Evolutionary conservation across 2,888 invertebrate species (phyloP).

Genomic region (Limnephilus rhombicus): DNA sequence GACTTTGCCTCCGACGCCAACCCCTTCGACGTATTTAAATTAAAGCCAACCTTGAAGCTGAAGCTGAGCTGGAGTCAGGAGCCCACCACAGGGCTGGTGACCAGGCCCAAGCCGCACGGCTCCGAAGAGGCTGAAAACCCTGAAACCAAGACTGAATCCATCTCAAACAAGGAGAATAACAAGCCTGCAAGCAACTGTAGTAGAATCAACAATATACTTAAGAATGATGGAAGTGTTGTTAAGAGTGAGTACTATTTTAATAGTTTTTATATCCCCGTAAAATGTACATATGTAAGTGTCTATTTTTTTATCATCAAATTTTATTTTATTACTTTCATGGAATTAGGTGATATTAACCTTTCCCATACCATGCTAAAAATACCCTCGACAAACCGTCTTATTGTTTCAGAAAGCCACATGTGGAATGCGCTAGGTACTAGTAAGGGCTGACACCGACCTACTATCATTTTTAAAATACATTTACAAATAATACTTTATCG

Average conservation of each 20-base stretch:
- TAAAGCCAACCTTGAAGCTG: conserved; percentile 90
- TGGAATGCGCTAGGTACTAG: too few relatives aligned
- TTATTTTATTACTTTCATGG: too few relatives aligned
- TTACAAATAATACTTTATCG: too few relatives aligned
- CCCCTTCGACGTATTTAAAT: conserved; percentile 87
- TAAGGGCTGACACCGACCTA: too few relatives aligned
- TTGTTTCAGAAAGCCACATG: too few relatives aligned
- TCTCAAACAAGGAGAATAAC: conserved; percentile 71
- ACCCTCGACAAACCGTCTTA: too few relatives aligned
- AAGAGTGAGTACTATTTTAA: conserved; percentile 67
- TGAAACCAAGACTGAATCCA: conserved; percentile 67
- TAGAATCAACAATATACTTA: conserved; percentile 69
- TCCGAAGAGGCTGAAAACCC: conserved; percentile 69
- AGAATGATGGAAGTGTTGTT: conserved; percentile 68
- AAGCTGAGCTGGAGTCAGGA: conserved; percentile 90
- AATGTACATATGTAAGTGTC: too few relatives aligned
- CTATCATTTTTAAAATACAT: too few relatives aligned
- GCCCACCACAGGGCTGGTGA: conserved; percentile 82
- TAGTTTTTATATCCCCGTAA: background rate
- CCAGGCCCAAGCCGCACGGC: conserved; percentile 78
- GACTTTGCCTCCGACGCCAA: conserved; percentile 74
- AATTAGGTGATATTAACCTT: too few relatives aligned
- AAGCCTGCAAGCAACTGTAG: conserved; percentile 68
- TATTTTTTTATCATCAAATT: too few relatives aligned
- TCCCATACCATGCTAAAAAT: too few relatives aligned